Evolutionary conservation across 2,113 vertebrate species (phyloP), one percentile per base, ranked within the genome.

Genomic region (Zosterops japonicus): DNA sequence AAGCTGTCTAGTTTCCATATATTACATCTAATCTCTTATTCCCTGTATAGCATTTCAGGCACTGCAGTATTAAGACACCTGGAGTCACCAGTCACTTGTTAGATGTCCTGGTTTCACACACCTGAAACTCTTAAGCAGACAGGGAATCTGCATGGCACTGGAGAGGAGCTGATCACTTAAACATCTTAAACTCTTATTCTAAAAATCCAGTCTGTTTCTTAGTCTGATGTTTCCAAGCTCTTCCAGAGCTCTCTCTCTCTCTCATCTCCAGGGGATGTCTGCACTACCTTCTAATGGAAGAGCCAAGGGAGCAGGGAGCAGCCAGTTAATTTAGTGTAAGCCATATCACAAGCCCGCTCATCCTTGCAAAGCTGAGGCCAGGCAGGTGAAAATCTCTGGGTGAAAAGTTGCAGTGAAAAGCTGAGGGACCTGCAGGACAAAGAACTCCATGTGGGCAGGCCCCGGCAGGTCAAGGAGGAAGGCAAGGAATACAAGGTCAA

Each of bases 1-100:
- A 86, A 96, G 44, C 63, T 88, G 47, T 64, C 81, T 86, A 36
- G 83, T 88, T 93, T 94, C 68, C 71, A 33, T 74, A 52, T 20
- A 15, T 59, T 83, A 3, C 41, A 47, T 57, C 44, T 87, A 89
- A 93, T 90, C 76, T 89, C 42, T 55, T 75, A 33, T 83, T 92
- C 82, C 59, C 75, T 77, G 36, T 28, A 39, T 24, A 78, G 47
- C 47, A 52, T 39, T 92, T 70, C 55, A 74, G 60, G 21, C 33
- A 83, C 14, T 47, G 23, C 36, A 55, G 11, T 57, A 63, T 56
- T 86, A 74, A 74, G 64, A 78, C 68, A 92, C 55, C 19, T 94
- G 67, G 56, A 93, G 71, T 59, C 82, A 94, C 67, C 47, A 65
- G 14, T 77, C 50, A 49, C 61, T 56, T 29, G 27, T 80, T 91